Conservation (phyloP, 1,140 invertebrate genomes). For the Acromyrmex charruanus region DNA sequence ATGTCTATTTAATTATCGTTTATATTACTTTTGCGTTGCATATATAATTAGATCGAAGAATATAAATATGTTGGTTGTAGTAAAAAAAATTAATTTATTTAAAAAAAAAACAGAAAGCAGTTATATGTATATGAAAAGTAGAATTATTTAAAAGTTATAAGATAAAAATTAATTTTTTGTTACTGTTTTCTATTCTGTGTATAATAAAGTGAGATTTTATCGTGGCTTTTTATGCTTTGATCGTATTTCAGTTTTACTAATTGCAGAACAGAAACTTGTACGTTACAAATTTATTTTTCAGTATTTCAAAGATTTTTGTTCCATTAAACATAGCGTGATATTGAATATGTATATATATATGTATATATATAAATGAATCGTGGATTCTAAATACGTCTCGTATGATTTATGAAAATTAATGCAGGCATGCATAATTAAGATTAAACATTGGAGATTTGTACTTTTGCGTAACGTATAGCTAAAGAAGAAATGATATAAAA, state of each 20-base stretch:
- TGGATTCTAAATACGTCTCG: constrained; percentile 8
- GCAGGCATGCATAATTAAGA: constrained; percentile 46
- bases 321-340: background rate
- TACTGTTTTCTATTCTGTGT: background rate
- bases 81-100: background rate
- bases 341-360: constrained; percentile 14
- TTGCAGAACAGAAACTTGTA: background rate
- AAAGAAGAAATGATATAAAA: constrained; percentile 4
- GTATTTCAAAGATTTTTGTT: constrained; percentile 32
- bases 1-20: background rate
- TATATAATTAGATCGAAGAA: background rate
- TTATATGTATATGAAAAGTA: background rate
- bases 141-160: background rate
- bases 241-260: background rate
- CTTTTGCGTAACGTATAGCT: background rate
- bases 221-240: background rate
- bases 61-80: background rate
- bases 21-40: background rate
- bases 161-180: background rate
- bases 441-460: constrained; percentile 1
- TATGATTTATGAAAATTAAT: constrained; percentile 58
- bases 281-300: background rate
- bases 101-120: background rate
- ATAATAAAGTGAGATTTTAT: background rate
- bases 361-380: constrained; percentile 3